Conservation (phyloP, 1,140 invertebrate genomes). For the Pogonognathellus flavescens region DNA sequence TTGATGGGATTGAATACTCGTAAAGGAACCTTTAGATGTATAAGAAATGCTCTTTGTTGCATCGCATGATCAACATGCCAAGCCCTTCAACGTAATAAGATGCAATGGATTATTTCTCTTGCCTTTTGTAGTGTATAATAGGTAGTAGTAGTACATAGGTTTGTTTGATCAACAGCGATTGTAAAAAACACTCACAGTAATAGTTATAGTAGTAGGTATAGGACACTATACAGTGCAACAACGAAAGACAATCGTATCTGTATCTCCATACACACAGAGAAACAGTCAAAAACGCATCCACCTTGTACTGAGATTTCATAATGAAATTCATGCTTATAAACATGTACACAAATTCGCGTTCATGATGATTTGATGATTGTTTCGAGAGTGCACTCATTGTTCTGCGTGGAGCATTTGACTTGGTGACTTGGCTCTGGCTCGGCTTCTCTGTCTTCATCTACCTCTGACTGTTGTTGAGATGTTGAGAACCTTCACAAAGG, state of each 20-base stretch:
- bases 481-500: background rate
- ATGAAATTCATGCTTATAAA: constrained; percentile 39
- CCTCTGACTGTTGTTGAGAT: background rate
- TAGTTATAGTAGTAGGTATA: constrained; percentile 7
- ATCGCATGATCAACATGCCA: constrained; percentile 11
- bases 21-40: background rate
- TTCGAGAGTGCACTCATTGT: constrained; percentile 41
- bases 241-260: background rate
- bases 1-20: background rate
- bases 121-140: background rate
- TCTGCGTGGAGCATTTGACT: constrained; percentile 3
- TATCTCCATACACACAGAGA: background rate
- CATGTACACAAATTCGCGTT: constrained; percentile 11
- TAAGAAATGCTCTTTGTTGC: constrained; percentile 39
- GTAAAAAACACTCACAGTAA: background rate
- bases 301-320: constrained; percentile 17
- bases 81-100: constrained; percentile 13
- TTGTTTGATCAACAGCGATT: constrained; percentile 26
- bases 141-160: background rate
- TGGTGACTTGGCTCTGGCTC: background rate
- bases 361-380: constrained; percentile 42
- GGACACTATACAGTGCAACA: background rate
- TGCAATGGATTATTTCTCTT: constrained; percentile 20
- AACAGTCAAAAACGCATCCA: too few species aligned
- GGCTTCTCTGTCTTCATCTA: background rate